Conservation (phyloP, 2,888 invertebrate species). For the Latheticus oryzae region DNA sequence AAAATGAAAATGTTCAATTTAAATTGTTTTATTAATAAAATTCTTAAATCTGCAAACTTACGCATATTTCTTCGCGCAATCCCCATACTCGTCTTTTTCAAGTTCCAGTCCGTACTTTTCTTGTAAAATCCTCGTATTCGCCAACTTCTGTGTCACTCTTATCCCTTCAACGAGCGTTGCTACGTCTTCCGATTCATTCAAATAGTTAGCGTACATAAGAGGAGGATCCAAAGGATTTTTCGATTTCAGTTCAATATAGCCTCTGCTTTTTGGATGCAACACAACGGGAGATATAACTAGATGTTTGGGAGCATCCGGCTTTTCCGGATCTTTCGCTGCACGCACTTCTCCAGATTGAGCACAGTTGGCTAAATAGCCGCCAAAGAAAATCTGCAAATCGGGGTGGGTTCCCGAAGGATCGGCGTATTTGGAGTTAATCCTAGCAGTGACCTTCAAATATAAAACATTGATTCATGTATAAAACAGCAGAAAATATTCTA, state of each 20-base stretch:
- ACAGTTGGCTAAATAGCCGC: slow-evolving; percentile 73
- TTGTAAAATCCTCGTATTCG: slow-evolving; percentile 70
- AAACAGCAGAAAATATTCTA: too few relatives aligned
- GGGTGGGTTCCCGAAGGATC: slow-evolving; percentile 72
- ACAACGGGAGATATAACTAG: slow-evolving; percentile 71
- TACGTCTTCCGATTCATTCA: slow-evolving; percentile 75
- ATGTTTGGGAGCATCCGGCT: slow-evolving; percentile 58
- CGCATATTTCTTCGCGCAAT: slow-evolving; percentile 65
- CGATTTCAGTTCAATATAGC: slow-evolving; percentile 73
- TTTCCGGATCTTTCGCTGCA: slow-evolving; percentile 60
- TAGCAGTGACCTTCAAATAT: slow-evolving; percentile 76
- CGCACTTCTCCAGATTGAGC: slow-evolving; percentile 67
- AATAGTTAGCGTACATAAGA: slow-evolving; percentile 82
- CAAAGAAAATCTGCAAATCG: slow-evolving; percentile 76
- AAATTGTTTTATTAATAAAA: too few relatives aligned
- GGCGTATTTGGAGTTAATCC: slow-evolving; percentile 72
- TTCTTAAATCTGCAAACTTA: slow-evolving; percentile 39
- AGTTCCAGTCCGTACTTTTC: slow-evolving; percentile 71
- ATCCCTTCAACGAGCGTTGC: slow-evolving; percentile 74
- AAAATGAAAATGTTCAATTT: slow-evolving; percentile 11
- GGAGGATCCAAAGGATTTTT: slow-evolving; percentile 78
- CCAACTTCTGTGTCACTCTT: slow-evolving; percentile 69
- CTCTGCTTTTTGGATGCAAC: slow-evolving; percentile 76
- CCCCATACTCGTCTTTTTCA: slow-evolving; percentile 66
- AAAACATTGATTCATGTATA: too few relatives aligned